Evolutionary conservation across 37 sponge, comb jelly and placozoan genomes (phyloP).

Genomic region (Dysidea cf. avara): DNA sequence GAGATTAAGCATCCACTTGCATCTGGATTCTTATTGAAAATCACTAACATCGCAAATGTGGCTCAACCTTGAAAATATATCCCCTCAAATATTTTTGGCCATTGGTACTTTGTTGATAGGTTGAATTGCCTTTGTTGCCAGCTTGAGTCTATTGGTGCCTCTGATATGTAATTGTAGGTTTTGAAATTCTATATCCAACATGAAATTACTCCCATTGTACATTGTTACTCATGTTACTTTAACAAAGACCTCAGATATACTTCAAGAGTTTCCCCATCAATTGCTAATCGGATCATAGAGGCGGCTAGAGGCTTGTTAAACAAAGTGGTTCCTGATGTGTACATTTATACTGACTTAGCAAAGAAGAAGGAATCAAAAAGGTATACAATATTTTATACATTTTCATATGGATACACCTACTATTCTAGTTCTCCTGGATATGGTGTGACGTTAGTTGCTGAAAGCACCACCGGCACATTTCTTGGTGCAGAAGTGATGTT

Average conservation of each 20-base stretch:
- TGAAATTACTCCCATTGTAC: not conserved
- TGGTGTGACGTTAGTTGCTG: conserved; percentile 79
- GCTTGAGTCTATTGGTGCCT: too few species aligned
- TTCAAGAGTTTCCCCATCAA: conserved; percentile 75
- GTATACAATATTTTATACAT: too few species aligned
- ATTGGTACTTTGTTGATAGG: too few species aligned
- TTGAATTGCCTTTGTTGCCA: too few species aligned
- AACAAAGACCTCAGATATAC: conserved; percentile 41
- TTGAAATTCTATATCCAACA: not conserved
- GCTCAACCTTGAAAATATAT: too few species aligned
- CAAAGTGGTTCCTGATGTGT: conserved; percentile 90
- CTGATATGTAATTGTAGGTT: not conserved
- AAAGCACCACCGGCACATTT: conserved; percentile 75
- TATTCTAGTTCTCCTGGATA: too few species aligned
- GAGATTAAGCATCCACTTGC: too few species aligned
- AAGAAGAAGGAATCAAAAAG: too few species aligned
- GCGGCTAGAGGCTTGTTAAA: conserved; percentile 74
- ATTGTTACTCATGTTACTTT: not conserved
- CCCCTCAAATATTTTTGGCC: too few species aligned
- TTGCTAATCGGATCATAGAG: conserved; percentile 85
- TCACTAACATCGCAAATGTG: too few species aligned
- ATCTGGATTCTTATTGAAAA: too few species aligned
- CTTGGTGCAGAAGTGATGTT: conserved; percentile 72
- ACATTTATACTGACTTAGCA: conserved; percentile 84
- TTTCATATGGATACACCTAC: too few species aligned